Evolutionary conservation across 2,113 vertebrate genomes (phyloP).

Genomic region (Myotis lucifugus): DNA sequence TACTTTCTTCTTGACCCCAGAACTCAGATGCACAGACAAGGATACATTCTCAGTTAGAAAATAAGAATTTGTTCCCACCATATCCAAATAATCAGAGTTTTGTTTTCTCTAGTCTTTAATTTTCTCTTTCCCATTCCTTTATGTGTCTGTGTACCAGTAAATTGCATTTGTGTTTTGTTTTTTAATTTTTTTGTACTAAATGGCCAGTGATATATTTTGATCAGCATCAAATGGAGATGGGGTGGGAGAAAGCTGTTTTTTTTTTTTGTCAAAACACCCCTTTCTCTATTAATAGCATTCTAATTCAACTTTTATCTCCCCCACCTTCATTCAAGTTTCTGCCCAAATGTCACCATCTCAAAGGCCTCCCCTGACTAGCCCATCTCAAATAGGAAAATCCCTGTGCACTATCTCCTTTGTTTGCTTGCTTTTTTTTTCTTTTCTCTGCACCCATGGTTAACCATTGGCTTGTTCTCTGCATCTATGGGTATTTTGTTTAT

Average conservation of each 20-base stretch:
- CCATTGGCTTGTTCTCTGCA: not conserved
- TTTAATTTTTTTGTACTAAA: not conserved
- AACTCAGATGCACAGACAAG: not conserved
- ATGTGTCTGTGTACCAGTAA: not conserved
- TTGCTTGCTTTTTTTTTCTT: not conserved
- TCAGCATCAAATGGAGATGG: not conserved
- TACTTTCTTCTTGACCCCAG: not conserved
- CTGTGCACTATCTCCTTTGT: not conserved
- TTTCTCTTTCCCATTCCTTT: not conserved
- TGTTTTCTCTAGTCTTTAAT: not conserved
- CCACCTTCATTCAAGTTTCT: too few relatives aligned
- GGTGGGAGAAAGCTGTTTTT: not conserved
- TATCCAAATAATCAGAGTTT: not conserved
- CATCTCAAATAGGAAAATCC: not conserved
- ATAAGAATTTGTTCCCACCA: not conserved
- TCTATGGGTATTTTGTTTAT: not conserved
- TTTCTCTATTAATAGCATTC: not conserved
- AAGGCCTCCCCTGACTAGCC: not conserved
- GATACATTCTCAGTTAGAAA: not conserved
- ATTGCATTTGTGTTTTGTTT: not conserved
- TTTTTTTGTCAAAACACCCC: conserved; percentile 11
- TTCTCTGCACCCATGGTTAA: not conserved
- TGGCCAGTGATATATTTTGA: not conserved
- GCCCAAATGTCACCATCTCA: not conserved
- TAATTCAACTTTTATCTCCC: not conserved